Base-by-base conservation (phyloP, 2,888 invertebrate species). In the Apamea monoglypha region DNA sequence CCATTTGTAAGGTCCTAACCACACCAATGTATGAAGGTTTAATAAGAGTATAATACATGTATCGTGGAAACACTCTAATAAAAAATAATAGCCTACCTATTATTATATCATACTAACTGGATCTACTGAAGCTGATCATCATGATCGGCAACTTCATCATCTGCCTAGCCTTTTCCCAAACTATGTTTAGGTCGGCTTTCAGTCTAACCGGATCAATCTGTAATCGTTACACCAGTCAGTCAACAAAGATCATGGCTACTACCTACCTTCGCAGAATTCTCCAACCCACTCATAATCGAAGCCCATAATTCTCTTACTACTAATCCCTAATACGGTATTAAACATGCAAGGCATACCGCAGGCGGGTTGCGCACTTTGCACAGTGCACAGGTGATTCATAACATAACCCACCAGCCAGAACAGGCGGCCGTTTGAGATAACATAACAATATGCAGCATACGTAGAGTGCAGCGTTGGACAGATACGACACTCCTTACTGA, bases 311-410 rank as follows among this genome's bases (percentile, higher is more conserved):
- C 29, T 79, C 12, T 21, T 16, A 40, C 29, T 40, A 8, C 16
- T 59, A 66, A 74, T 75, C 32, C 76, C 29, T 71, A 63, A 59
- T 69, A 68, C 32, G 21, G 80, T 64, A 69, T 50, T 44, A 29
- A 68, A 25, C 40, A 69, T 73, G 66, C 56, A 73, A 61, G 47
- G 16, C 63, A 64, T 25, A 53, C 29, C 14, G 53, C 61, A 5
- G 44, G 59, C 44, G 18, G 64, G 36, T 50, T 50, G 47, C 47
- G 44, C 18, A 77, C n/a, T 36, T 21, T 32, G 53, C 50, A 44
- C 50, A 47, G 61, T 50, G 56, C 64, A 64, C 76, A 74, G 59
- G 78, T 71, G 86, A 85, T 85, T 84, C 74, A 85, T 76, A 78
- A 80, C 74, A 73, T 80, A 75, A 78, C 74, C 74, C 32, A 63